A percentile compares a stretch with the other conserved stretches of the same genome.
phyloP scores from a whole-genome alignment of 2,797 vertebrate genomes.

The Mallotus villosus region DNA sequence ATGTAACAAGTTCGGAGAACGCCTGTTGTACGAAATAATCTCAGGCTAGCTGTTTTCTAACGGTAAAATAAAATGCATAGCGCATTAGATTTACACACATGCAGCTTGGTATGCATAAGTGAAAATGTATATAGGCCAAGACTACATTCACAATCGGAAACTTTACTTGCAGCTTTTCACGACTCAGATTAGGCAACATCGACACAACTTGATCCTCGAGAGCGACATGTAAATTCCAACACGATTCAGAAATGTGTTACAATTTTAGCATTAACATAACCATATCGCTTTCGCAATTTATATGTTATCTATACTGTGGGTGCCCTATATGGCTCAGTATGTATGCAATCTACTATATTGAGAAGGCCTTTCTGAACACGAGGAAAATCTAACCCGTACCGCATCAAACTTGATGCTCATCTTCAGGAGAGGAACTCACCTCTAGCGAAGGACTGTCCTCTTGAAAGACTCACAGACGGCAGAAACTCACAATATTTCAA shows the following conservation, averaged over 20 bases:
- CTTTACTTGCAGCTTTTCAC: no score
- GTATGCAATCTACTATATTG: not conserved
- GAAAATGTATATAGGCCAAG: no score
- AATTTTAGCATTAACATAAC: no score
- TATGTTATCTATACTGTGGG: not conserved
- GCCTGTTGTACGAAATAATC: not conserved
- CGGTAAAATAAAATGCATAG: no score
- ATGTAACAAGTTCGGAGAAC: not conserved
- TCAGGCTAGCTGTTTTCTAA: not conserved
- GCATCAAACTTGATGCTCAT: conserved; percentile 11
- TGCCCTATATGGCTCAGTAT: not conserved
- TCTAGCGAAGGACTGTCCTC: conserved; percentile 18
- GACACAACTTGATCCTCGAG: no score
- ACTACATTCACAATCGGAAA: no score
- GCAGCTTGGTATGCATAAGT: no score
- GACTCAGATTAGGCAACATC: not conserved
- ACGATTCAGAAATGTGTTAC: no score
- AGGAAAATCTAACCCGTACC: not conserved
- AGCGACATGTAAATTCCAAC: not conserved
- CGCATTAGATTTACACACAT: no score
- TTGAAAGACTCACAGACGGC: not conserved
- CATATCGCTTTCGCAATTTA: not conserved
- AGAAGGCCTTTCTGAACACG: conserved; percentile 3
- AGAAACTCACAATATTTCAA: not conserved
- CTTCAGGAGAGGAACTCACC: conserved; percentile 34